These are phyloP conservation scores for Peribatodes rhomboidaria DNA, from an alignment of 2,888 invertebrate species.

Conservation along the genomic window DNA sequence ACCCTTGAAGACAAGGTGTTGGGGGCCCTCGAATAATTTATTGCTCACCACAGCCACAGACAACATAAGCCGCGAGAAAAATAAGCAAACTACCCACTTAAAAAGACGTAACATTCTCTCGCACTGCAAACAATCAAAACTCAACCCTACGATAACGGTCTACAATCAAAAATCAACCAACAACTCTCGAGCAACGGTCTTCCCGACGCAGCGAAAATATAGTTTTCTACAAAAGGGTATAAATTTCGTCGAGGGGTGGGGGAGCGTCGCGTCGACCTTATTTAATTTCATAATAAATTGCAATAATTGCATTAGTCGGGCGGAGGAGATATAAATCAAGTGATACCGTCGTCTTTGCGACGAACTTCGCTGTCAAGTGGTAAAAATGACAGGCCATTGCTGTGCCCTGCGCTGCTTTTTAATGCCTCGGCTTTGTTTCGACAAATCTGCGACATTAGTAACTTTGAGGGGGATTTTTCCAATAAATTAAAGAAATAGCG, in stretches of 20 bases:
- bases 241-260: conserved; percentile 68
- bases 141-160: conserved; percentile 61
- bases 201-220: conserved; percentile 61
- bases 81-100: conserved; percentile 84
- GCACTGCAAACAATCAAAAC: conserved; percentile 56
- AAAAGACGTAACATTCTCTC: conserved; percentile 66
- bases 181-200: conserved; percentile 55
- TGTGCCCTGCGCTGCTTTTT: conserved; percentile 33
- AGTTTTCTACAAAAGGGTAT: conserved; percentile 77
- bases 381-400: conserved; percentile 47
- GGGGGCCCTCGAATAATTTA: conserved; percentile 82
- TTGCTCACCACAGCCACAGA: conserved; percentile 77
- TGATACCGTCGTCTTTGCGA: conserved; percentile 58
- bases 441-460: conserved; percentile 30
- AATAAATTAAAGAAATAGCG: conserved; percentile 17
- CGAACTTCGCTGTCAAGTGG: conserved; percentile 59
- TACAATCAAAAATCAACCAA: conserved; percentile 72
- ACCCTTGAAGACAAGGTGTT: conserved; percentile 77
- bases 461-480: conserved; percentile 21
- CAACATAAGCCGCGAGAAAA: conserved; percentile 82
- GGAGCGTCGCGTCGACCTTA: conserved; percentile 76
- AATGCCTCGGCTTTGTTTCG: conserved; percentile 39
- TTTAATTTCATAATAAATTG: conserved; percentile 86
- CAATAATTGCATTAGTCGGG: conserved; percentile 82
- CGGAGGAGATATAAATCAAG: conserved; percentile 75